A percentile compares a stretch with the other conserved stretches of the same genome.
These are phyloP conservation scores for Meteorus colon DNA, from an alignment of 2,888 invertebrate species.

Conservation along the genomic window DNA sequence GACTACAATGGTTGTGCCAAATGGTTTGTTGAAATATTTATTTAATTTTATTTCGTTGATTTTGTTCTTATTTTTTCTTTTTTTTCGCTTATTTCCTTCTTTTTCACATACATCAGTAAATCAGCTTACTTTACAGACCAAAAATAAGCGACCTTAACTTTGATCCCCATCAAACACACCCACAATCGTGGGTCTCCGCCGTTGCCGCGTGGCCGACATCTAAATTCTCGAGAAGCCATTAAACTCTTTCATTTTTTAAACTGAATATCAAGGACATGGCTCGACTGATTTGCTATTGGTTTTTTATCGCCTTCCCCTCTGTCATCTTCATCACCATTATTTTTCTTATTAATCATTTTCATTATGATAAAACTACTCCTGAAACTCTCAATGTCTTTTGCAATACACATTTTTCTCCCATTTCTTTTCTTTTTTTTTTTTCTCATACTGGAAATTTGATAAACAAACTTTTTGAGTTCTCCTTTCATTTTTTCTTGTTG, in stretches of 20 bases:
- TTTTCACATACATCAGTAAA: neutral
- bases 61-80: neutral
- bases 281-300: neutral
- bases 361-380: neutral
- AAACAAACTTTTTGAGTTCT: too few species aligned
- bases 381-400: neutral
- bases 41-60: slow-evolving; percentile 7
- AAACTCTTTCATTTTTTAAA: slow-evolving; percentile 40
- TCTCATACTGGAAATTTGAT: neutral
- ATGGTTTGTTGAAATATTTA: slow-evolving; percentile 7
- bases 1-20: slow-evolving; percentile 7
- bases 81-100: neutral
- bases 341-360: neutral
- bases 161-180: slow-evolving; percentile 45
- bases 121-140: slow-evolving; percentile 6
- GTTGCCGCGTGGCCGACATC: slow-evolving; percentile 32
- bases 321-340: neutral
- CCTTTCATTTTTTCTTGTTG: neutral
- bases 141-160: slow-evolving; percentile 53
- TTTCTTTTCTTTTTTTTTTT: neutral
- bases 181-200: slow-evolving; percentile 40
- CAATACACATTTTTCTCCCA: neutral
- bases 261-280: slow-evolving; percentile 40
- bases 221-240: slow-evolving; percentile 45
- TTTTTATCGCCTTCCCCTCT: neutral